Conservation (phyloP, 1,140 invertebrate genomes). For the Drosophila neocordata region DNA sequence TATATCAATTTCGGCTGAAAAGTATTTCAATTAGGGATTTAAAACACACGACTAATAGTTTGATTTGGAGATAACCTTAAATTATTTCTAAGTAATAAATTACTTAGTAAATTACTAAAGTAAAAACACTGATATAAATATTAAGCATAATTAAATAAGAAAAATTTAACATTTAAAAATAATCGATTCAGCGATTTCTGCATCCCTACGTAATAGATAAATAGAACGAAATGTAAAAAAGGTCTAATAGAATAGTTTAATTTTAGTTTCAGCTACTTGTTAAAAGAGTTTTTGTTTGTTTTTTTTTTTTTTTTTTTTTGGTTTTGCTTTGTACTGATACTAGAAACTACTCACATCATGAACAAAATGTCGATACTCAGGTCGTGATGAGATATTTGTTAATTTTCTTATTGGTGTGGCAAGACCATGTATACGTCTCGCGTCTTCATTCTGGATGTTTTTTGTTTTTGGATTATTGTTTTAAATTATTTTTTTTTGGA, state of each 20-base stretch:
- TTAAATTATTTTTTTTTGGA: conserved; percentile 30
- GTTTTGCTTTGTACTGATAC: conserved; percentile 53
- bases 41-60: too few relatives aligned
- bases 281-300: conserved; percentile 30
- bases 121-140: too few relatives aligned
- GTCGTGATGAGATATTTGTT: conserved; percentile 83
- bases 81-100: too few relatives aligned
- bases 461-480: conserved; percentile 60
- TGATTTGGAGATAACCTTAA: too few relatives aligned
- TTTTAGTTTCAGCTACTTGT: conserved; percentile 52
- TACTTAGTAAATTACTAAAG: too few relatives aligned
- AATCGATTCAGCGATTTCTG: background rate
- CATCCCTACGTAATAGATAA: background rate
- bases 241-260: conserved; percentile 26
- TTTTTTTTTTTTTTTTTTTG: conserved; percentile 36
- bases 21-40: too few relatives aligned
- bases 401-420: conserved; percentile 83
- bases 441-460: conserved; percentile 82
- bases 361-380: conserved; percentile 83
- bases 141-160: too few relatives aligned
- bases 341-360: conserved; percentile 83
- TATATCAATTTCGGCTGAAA: too few relatives aligned
- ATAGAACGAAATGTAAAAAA: background rate
- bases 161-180: too few relatives aligned
- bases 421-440: conserved; percentile 83